These are phyloP conservation scores for Dipodomys stephensi DNA, from an alignment of 2,113 vertebrate genomes.

Conservation along the genomic window DNA sequence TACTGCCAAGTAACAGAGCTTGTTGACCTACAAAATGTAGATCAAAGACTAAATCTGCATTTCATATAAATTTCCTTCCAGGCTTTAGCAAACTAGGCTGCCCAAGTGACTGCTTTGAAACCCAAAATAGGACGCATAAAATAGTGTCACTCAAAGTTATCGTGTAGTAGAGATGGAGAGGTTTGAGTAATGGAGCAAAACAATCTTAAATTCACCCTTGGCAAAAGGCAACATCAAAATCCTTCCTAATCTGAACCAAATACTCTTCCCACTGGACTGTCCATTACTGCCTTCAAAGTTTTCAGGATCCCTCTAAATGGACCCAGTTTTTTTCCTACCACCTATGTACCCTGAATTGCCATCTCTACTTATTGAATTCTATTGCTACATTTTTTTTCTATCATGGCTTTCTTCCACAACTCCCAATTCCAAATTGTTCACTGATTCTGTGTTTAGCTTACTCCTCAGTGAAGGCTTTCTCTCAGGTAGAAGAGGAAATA, in stretches of 20 bases:
- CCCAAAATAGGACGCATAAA: constrained; percentile 34
- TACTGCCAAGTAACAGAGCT: constrained; percentile 54
- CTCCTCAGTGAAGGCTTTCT: not conserved
- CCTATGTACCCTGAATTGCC: not conserved
- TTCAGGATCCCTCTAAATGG: not conserved
- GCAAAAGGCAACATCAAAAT: not conserved
- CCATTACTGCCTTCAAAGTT: not conserved
- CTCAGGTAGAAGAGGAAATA: not conserved
- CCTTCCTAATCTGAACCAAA: not conserved
- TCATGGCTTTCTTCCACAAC: not conserved
- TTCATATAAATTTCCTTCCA: constrained; percentile 60
- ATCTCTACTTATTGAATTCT: not conserved
- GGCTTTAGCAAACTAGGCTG: constrained; percentile 35
- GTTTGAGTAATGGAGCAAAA: not conserved
- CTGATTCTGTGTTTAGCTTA: not conserved
- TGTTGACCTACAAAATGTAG: constrained; percentile 73
- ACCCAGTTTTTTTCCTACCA: not conserved
- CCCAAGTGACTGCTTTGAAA: constrained; percentile 29
- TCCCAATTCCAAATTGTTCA: not conserved
- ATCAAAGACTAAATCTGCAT: constrained; percentile 71
- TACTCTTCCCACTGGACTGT: not conserved
- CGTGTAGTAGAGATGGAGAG: not conserved
- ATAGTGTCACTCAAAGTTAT: not conserved
- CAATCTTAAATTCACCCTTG: not conserved
- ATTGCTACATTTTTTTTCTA: not conserved